Base-by-base conservation (phyloP, 2,113 vertebrate species). In the Tetrax tetrax region DNA sequence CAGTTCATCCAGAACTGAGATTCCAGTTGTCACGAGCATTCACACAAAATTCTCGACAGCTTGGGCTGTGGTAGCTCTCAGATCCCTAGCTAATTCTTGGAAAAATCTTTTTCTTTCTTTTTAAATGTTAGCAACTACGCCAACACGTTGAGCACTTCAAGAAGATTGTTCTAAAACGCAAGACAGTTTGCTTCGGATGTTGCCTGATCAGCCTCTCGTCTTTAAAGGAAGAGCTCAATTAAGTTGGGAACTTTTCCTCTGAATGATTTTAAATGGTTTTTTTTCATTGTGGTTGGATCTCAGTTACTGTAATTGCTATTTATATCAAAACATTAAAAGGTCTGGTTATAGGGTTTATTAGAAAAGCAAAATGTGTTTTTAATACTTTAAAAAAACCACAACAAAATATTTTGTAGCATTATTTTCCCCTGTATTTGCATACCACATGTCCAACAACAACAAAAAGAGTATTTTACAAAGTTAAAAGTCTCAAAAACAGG, bases 321-420 rank as follows among this genome's bases (percentile, higher is more conserved):
- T 95, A 93, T 77, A 92, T 80, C 60, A 83, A 94, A 95, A 89
- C 94, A 94, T 87, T 94, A 96, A 90, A 94, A 95, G 60, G 79
- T 80, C 89, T 96, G 89, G 75, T 89, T 87, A 94, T 78, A 78
- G 53, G 86, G 76, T 90, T 97, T 93, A 95, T 88, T 95, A 95
- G 94, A 78, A 96, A 97, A 93, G 85, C 89, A 95, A 97, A 97
- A 96, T 91, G 92, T 90, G 83, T 93, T 92, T 93, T 93, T 96
- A 91, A 93, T 94, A 79, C 87, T 96, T 94, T 28, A 96, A 94
- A 82, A 96, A 66, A 94, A 14, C 47, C 96, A 96, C 97, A 93
- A 97, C 94, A 95, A 92, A 96, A 95, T 91, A 85, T 68, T 89
- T 23, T 31, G 71, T 66, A 92, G 84, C 43, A 61, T 47, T 91